A percentile compares a stretch with the other conserved stretches of the same genome.
Conservation (phyloP, 2,888 invertebrate species). For the Orchesellides sinensis region DNA sequence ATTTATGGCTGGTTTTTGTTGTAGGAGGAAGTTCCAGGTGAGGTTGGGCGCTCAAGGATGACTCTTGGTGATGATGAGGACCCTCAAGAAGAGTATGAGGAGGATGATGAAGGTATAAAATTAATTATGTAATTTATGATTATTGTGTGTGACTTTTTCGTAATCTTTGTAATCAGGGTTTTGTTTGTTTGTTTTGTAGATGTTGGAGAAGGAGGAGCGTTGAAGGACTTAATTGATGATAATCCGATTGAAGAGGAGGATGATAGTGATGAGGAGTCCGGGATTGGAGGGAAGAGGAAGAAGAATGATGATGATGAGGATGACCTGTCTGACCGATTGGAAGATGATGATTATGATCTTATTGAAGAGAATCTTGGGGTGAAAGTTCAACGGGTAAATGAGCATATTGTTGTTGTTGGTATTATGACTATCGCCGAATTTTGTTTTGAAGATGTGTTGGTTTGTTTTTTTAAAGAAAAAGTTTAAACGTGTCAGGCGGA, state of each 20-base stretch:
- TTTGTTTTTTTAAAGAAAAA: slow-evolving; percentile 75
- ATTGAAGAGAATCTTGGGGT: slow-evolving; percentile 98
- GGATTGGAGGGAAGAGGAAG: neutral
- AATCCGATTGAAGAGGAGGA: slow-evolving; percentile 76
- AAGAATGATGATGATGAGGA: slow-evolving; percentile 9
- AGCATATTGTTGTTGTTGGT: neutral
- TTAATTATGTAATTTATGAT: neutral
- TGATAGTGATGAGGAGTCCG: neutral
- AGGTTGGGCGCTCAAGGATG: no score
- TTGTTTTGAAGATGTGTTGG: neutral
- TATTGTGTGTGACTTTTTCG: slow-evolving; percentile 79
- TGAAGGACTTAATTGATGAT: slow-evolving; percentile 76
- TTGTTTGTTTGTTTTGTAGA: no score
- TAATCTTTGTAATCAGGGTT: no score
- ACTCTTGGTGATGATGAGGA: neutral
- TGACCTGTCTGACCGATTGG: slow-evolving; percentile 85
- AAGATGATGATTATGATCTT: slow-evolving; percentile 98
- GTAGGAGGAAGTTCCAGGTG: no score
- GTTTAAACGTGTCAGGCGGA: slow-evolving; percentile 88
- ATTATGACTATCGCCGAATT: no score
- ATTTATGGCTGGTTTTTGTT: no score
- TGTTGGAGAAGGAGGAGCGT: slow-evolving; percentile 80
- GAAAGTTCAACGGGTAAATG: slow-evolving; percentile 89
- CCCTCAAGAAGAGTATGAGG: neutral
- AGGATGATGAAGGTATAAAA: neutral